These are phyloP conservation scores for Nycticorax nycticorax DNA, from an alignment of 2,113 vertebrate genomes.

Conservation along the genomic window DNA sequence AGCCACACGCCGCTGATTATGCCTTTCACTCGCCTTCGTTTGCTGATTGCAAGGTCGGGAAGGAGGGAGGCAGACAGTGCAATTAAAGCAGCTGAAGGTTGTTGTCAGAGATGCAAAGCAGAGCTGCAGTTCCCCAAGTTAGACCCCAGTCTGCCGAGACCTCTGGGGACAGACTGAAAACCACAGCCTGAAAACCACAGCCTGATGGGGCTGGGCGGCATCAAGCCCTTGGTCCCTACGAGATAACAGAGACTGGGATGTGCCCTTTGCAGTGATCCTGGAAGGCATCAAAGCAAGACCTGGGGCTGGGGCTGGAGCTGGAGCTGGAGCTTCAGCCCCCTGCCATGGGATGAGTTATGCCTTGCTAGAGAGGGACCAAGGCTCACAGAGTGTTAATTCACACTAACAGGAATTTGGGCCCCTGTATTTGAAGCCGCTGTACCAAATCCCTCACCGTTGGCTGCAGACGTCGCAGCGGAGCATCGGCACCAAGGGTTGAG, in stretches of 20 bases:
- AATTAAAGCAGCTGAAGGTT: background rate
- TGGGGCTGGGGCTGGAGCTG: background rate
- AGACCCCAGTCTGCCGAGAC: fast-evolving
- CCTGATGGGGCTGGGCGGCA: background rate
- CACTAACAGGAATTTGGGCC: background rate
- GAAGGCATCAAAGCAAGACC: background rate
- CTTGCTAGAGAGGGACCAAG: background rate
- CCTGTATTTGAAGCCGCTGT: background rate
- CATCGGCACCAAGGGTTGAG: background rate
- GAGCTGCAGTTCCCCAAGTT: background rate
- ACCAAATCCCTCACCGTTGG: background rate
- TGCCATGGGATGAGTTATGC: background rate
- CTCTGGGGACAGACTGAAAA: background rate
- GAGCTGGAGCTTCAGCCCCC: background rate
- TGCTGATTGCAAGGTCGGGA: background rate
- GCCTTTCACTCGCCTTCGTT: background rate
- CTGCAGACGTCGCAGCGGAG: background rate
- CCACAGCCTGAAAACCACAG: background rate
- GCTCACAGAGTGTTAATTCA: background rate
- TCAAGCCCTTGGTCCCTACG: background rate
- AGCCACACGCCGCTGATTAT: background rate
- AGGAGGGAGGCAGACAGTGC: background rate
- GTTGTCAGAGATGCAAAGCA: background rate
- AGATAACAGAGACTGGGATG: background rate
- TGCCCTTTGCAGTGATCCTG: background rate